A percentile compares a stretch with the other conserved stretches of the same genome.
phyloP scores from a whole-genome alignment of 2,888 invertebrate genomes.

The Ornithoptera priamus region DNA sequence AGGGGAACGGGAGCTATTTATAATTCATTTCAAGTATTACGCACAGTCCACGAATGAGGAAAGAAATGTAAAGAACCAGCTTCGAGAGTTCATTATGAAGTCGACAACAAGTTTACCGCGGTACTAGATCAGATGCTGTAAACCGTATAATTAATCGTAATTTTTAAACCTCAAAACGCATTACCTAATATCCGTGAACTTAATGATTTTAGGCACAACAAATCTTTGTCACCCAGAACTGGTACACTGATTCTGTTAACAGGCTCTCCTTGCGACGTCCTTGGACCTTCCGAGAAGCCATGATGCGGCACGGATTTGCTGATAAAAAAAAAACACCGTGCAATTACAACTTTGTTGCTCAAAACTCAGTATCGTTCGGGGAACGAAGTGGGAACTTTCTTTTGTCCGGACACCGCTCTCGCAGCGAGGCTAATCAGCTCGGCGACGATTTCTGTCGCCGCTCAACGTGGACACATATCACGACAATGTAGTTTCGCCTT shows the following conservation, averaged over 20 bases:
- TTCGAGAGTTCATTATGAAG: background rate
- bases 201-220: constrained; percentile 61
- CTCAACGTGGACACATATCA: constrained; percentile 49
- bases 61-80: constrained; percentile 11
- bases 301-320: constrained; percentile 49
- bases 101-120: constrained; percentile 31
- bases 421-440: constrained; percentile 56
- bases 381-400: constrained; percentile 56
- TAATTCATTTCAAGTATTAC: constrained; percentile 14
- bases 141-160: constrained; percentile 47
- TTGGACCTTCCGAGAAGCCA: constrained; percentile 65
- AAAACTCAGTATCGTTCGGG: constrained; percentile 48
- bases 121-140: constrained; percentile 46
- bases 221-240: constrained; percentile 49
- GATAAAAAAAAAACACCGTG: constrained; percentile 46
- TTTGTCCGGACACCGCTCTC: constrained; percentile 57
- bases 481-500: constrained; percentile 46
- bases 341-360: constrained; percentile 63
- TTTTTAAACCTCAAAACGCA: constrained; percentile 53
- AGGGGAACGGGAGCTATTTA: constrained; percentile 7
- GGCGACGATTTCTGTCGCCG: constrained; percentile 53
- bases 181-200: constrained; percentile 41
- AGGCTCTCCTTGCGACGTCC: constrained; percentile 54
- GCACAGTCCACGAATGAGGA: background rate
- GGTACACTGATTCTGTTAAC: constrained; percentile 54